Base-by-base conservation (phyloP, 2,797 vertebrate genomes). In the Thalassophryne amazonica region DNA sequence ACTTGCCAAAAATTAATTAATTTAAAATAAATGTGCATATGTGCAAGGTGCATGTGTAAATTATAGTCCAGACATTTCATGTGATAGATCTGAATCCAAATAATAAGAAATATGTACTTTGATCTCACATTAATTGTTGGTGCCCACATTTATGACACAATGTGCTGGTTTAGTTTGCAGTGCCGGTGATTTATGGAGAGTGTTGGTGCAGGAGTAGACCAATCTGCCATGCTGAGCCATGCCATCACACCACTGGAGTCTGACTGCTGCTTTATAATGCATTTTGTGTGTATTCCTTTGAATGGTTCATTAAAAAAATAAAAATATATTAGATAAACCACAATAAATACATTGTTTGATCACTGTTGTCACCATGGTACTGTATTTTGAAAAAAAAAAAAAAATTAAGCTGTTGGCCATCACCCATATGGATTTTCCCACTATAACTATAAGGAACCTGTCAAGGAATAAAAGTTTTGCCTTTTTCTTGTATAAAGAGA, bases 401-500 rank as follows among this genome's bases (percentile, higher is more conserved):
- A 42, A 29, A 48, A 34, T 81, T 72, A 67, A 90, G 88, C 88
- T 91, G 90, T 92, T 91, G 76, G 90, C 91, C 89, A 91, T 93
- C 92, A 91, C 91, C 86, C 96, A 93, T 95, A 95, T 92, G 88
- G 92, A 76, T 89, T 91, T 94, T 85, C 92, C 76, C 82, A 76
- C 88, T 95, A 90, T 96, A 94, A 95, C 92, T 93, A 94, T 93
- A 92, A 93, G 79, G 90, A 95, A 91, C 91, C 91, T 92, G 90
- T 94, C 88, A 63, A 81, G 64, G 88, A 91, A 80, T 76, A 93
- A 95, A 39, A 93, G 90, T 92, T 93, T 96, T 97, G 95, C 95
- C 95, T 97, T 97, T 92, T 97, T 92, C 94, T 94, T 99, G 95
- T 98, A 98, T 91, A 98, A 96, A 97, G 93, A 98, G 92, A 96